Conservation (phyloP, 2,888 invertebrate species). For the Ecliptopera silaceata region DNA sequence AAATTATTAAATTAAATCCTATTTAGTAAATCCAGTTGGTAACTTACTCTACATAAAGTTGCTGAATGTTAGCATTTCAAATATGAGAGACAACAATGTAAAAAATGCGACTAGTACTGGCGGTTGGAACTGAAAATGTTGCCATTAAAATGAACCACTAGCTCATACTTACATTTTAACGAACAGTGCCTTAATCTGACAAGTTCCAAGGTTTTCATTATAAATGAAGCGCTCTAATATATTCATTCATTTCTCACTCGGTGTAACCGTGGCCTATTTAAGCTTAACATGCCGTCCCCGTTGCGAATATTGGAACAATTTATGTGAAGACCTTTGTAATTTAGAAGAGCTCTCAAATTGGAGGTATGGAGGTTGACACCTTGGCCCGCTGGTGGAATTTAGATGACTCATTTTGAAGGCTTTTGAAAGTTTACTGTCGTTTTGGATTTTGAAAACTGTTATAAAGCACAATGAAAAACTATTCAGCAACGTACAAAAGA, state of each 20-base stretch:
- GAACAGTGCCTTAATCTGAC: background rate
- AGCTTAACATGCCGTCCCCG: conserved; percentile 74
- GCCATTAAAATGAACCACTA: too few species aligned
- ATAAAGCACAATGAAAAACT: too few species aligned
- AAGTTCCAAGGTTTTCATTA: conserved; percentile 11
- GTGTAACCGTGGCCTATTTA: conserved; percentile 58
- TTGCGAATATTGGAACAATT: conserved; percentile 80
- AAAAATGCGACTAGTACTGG: too few species aligned
- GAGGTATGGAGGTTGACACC: conserved; percentile 75
- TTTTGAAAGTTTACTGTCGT: conserved; percentile 12
- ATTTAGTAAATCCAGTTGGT: too few species aligned
- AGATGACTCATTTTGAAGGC: conserved; percentile 56
- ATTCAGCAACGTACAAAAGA: too few species aligned
- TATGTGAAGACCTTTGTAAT: conserved; percentile 80
- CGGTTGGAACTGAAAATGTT: too few species aligned
- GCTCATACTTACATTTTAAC: background rate
- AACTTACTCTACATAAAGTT: too few species aligned
- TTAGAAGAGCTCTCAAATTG: conserved; percentile 77
- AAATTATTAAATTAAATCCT: too few species aligned
- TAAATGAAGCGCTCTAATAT: conserved; percentile 8
- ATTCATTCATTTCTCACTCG: conserved; percentile 30
- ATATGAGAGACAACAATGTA: too few species aligned
- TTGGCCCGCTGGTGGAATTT: conserved; percentile 57
- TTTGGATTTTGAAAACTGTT: conserved; percentile 13
- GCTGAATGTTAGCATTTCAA: too few species aligned